Evolutionary conservation across 1,140 invertebrate genomes (phyloP).

Genomic region (Tetramorium alpestre): DNA sequence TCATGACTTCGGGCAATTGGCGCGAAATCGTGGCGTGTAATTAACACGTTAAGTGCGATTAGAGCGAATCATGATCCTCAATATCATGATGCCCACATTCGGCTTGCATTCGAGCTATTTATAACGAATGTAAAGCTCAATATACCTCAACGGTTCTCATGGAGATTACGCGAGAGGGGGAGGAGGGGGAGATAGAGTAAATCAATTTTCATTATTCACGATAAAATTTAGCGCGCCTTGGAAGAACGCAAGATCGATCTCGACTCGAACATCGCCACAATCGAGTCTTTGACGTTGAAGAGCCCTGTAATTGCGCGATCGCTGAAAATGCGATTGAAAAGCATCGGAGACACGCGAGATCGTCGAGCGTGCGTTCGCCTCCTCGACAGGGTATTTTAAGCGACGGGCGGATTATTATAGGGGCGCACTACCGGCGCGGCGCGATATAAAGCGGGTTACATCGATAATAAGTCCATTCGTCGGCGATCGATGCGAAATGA

Average conservation of each 20-base stretch:
- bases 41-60: slow-evolving; percentile 42
- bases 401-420: slow-evolving; percentile 23
- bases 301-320: neutral
- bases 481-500: slow-evolving; percentile 40
- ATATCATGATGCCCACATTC: neutral
- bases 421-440: neutral
- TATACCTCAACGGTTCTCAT: slow-evolving; percentile 1
- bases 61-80: slow-evolving; percentile 15
- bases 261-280: neutral
- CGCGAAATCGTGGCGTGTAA: slow-evolving; percentile 47
- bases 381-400: slow-evolving; percentile 10
- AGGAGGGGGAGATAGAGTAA: neutral
- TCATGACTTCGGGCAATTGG: slow-evolving; percentile 52
- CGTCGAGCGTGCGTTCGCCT: neutral
- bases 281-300: neutral
- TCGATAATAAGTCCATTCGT: slow-evolving; percentile 47
- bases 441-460: neutral
- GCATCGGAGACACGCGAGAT: neutral
- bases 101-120: slow-evolving; percentile 30
- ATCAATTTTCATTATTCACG: neutral
- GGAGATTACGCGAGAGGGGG: neutral
- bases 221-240: neutral
- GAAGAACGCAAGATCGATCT: neutral
- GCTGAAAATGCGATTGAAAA: neutral
- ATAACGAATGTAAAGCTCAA: slow-evolving; percentile 18